Evolutionary conservation across 2,888 invertebrate species (phyloP).

Genomic region (Plagodis pulveraria): DNA sequence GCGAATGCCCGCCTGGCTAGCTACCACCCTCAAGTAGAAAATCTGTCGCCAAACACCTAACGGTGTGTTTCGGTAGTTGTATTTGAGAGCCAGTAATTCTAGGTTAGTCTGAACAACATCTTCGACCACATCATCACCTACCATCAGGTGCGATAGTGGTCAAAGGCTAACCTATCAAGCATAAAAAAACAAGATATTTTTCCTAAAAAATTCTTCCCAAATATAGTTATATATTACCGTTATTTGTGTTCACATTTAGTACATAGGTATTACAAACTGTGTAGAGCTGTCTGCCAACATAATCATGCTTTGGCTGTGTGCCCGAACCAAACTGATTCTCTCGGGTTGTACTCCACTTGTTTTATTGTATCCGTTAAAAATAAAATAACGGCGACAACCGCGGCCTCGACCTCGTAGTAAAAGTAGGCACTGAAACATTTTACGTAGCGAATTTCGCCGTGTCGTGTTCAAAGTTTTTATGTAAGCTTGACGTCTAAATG

Average conservation of each 20-base stretch:
- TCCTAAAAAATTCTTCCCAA: not conserved
- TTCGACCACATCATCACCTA: too few species aligned
- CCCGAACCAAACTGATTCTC: conserved; percentile 61
- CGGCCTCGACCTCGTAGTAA: not conserved
- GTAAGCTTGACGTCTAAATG: too few species aligned
- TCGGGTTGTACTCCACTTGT: conserved; percentile 35
- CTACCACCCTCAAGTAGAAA: too few species aligned
- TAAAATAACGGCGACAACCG: conserved; percentile 16
- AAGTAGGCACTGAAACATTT: not conserved
- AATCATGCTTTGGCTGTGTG: conserved; percentile 60
- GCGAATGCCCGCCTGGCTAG: too few species aligned
- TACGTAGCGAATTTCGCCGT: not conserved
- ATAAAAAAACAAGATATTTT: too few species aligned
- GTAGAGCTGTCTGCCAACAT: conserved; percentile 49
- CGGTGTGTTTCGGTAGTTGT: too few species aligned
- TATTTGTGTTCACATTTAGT: conserved; percentile 8
- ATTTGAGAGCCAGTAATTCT: too few species aligned
- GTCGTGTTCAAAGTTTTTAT: too few species aligned
- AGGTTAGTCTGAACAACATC: too few species aligned
- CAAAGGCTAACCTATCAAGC: too few species aligned
- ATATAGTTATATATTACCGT: not conserved
- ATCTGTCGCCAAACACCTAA: too few species aligned
- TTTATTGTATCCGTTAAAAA: conserved; percentile 32
- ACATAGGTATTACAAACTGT: conserved; percentile 25
- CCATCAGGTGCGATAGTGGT: too few species aligned